Conservation (phyloP, 2,113 vertebrate species). For the Etheostoma spectabile region DNA sequence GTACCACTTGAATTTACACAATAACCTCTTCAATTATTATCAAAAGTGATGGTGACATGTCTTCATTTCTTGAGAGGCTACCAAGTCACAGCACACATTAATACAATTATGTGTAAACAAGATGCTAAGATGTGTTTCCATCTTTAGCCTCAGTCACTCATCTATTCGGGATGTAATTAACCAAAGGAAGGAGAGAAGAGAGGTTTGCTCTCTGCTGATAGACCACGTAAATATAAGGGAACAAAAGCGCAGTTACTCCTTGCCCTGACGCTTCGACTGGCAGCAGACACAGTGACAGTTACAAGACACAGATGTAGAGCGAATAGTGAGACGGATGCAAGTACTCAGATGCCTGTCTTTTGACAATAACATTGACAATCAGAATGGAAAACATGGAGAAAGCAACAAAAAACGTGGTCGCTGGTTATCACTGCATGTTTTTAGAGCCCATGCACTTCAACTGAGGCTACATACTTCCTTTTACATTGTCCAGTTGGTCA, state of each 20-base stretch:
- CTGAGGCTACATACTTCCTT: conserved; percentile 26
- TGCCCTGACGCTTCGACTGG: conserved; percentile 82
- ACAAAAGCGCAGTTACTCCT: conserved; percentile 66
- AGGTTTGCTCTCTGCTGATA: conserved; percentile 54
- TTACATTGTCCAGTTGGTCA: conserved; percentile 60
- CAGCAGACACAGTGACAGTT: conserved; percentile 80
- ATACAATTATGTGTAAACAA: conserved; percentile 48
- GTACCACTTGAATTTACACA: conserved; percentile 13
- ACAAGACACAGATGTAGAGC: conserved; percentile 41
- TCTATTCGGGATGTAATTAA: conserved; percentile 37
- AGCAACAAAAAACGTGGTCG: conserved; percentile 38
- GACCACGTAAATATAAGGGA: conserved; percentile 55
- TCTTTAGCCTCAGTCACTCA: conserved; percentile 27
- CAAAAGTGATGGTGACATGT: conserved; percentile 40
- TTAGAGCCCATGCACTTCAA: conserved; percentile 45
- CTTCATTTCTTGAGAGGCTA: conserved; percentile 47
- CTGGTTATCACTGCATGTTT: conserved; percentile 35
- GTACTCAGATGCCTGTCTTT: background rate
- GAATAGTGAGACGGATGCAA: conserved; percentile 35
- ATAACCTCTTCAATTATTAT: conserved; percentile 40
- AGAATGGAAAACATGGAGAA: conserved; percentile 25
- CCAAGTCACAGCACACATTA: conserved; percentile 58
- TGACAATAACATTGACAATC: conserved; percentile 21
- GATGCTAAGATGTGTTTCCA: conserved; percentile 15
- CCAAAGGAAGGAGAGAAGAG: conserved; percentile 37